A percentile compares a stretch with the other conserved stretches of the same genome.
Evolutionary conservation across 1,140 invertebrate species (phyloP).

Genomic region (Drosophila navojoa): DNA sequence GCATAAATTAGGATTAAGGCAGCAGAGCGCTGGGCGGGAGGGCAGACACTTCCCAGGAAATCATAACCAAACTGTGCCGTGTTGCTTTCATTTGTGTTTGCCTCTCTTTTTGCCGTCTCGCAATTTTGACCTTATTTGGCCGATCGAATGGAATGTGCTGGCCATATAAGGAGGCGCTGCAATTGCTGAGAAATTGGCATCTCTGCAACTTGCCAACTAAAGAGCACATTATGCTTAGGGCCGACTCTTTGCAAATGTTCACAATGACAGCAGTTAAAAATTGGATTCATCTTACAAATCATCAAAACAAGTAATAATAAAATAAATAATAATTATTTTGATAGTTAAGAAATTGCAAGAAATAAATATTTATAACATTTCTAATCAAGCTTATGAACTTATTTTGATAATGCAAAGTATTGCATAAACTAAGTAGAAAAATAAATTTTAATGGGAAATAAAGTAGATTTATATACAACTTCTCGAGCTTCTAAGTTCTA

Average conservation of each 20-base stretch:
- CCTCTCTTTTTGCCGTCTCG: conserved; percentile 10
- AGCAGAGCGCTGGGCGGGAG: not conserved
- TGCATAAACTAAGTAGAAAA: too few species aligned
- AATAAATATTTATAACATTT: too few species aligned
- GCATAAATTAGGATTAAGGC: conserved; percentile 80
- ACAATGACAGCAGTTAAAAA: conserved; percentile 19
- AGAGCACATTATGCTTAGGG: conserved; percentile 12
- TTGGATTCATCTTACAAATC: not conserved
- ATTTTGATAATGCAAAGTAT: too few species aligned
- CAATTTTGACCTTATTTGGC: conserved; percentile 79
- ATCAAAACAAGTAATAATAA: too few species aligned
- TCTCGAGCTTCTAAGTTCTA: too few species aligned
- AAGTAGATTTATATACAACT: too few species aligned
- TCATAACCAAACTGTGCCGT: conserved; percentile 51
- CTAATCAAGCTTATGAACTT: too few species aligned
- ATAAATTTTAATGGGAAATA: too few species aligned
- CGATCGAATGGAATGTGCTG: conserved; percentile 43
- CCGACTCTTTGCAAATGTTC: not conserved
- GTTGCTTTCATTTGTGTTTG: not conserved
- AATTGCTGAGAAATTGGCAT: conserved; percentile 40
- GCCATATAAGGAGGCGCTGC: conserved; percentile 56
- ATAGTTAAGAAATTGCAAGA: not conserved
- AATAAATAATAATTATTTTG: not conserved
- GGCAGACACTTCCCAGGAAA: conserved; percentile 58
- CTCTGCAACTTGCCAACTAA: conserved; percentile 11